Base-by-base conservation (phyloP, 2,888 invertebrate species). In the Elgonia sp. region DNA sequence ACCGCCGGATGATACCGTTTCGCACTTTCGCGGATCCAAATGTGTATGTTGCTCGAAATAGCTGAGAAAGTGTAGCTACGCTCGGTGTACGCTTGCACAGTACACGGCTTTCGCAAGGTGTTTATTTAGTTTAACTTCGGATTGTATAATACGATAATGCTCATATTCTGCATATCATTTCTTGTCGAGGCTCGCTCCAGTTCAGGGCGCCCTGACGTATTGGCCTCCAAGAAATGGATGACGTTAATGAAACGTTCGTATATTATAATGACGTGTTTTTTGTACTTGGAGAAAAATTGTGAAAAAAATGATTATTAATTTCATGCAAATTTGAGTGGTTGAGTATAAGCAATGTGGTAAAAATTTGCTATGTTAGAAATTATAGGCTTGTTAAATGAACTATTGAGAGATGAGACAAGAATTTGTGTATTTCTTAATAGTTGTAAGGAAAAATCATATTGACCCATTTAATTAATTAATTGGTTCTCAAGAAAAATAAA, bases 81-180 rank as follows among this genome's bases (percentile, higher is more conserved):
- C 67, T 69, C 37, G 79, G 67, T 57, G 69, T 37, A n/a, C n/a
- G 57, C 57, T 57, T 39, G 67, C 46, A 53, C 80, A 50, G 39
- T 70, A 39, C 70, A 50, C 62, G 69, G 62, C 20, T 73, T 73
- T 82, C 55, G 82, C 84, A 80, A 83, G 62, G 69, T 84, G 84
- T 70, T 84, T 84, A 84, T 76, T 84, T 76, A 84, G 76, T 84
- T 84, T 84, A 62, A 84, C 84, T 84, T 84, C 69, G 76, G 53
- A 84, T 76, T 84, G 76, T 70, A 77, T 77, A 84, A 76, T 77
- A 37, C 76, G 70, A 70, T 84, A 84, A 76, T 75, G 60, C 63
- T 75, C 70, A 39, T 53, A 77, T 76, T 84, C 84, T 53, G 84
- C 76, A 77, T 70, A 84, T 84, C 76, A 70, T 76, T 84, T 76